These are phyloP conservation scores for Eumacrocentrus americanus DNA, from an alignment of 2,888 invertebrate species.

Conservation along the genomic window DNA sequence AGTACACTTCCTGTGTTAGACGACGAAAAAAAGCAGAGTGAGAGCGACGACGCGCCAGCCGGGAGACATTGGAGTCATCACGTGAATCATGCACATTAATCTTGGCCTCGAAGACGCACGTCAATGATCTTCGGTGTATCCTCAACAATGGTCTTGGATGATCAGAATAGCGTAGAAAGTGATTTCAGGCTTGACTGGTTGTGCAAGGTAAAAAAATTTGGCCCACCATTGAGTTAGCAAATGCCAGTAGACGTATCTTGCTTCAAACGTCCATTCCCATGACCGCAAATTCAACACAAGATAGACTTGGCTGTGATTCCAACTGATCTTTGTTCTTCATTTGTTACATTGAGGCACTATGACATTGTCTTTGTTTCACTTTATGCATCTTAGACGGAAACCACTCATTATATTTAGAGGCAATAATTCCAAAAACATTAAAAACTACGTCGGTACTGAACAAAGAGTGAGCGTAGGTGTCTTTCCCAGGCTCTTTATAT, in stretches of 20 bases:
- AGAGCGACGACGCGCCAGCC: conserved; percentile 1
- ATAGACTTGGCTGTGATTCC: neutral
- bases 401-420: conserved; percentile 13
- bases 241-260: conserved; percentile 14
- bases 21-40: neutral
- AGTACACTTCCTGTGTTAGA: conserved; percentile 29
- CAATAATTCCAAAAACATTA: conserved; percentile 1
- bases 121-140: conserved; percentile 16
- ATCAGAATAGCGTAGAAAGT: conserved; percentile 14
- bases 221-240: neutral
- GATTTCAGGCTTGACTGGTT: conserved; percentile 29
- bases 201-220: conserved; percentile 25
- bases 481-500: conserved; percentile 28
- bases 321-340: neutral
- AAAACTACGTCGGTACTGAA: conserved; percentile 27
- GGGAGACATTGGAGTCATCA: conserved; percentile 29
- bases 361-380: too few species aligned
- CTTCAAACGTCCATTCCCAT: conserved; percentile 21
- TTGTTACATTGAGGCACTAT: too few species aligned
- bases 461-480: conserved; percentile 31
- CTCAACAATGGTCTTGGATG: neutral
- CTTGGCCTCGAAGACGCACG: conserved; percentile 24
- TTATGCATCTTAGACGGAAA: too few species aligned
- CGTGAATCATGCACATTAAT: conserved; percentile 24
- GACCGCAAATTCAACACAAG: conserved; percentile 22